Percentiles rank a stretch among this genome's conserved stretches.
phyloP scores from a whole-genome alignment of 2,888 invertebrate genomes.

The Geotrupes spiniger region DNA sequence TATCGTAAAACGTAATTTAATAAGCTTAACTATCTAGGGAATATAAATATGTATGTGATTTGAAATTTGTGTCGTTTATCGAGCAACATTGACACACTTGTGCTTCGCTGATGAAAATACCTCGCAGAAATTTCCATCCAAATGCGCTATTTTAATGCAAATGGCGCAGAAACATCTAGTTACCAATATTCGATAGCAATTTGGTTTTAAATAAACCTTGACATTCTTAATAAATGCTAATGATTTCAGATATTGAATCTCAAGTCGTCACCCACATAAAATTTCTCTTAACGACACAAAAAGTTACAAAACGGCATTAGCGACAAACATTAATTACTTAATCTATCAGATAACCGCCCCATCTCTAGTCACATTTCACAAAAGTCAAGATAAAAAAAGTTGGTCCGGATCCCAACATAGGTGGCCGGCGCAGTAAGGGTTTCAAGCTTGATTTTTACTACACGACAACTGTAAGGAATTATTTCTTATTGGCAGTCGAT shows the following conservation, averaged over 20 bases:
- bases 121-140: too few species aligned
- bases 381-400: slow-evolving; percentile 20
- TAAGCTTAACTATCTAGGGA: too few species aligned
- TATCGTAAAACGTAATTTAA: too few species aligned
- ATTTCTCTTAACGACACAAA: slow-evolving; percentile 42
- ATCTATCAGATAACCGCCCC: slow-evolving; percentile 47
- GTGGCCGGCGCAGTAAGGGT: slow-evolving; percentile 15
- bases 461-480: slow-evolving; percentile 2
- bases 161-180: too few species aligned
- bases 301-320: slow-evolving; percentile 42
- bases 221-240: slow-evolving; percentile 6
- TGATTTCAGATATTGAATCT: slow-evolving; percentile 22
- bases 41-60: too few species aligned
- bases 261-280: slow-evolving; percentile 38
- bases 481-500: too few species aligned
- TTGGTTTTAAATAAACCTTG: too few species aligned
- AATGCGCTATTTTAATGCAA: too few species aligned
- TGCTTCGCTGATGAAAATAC: too few species aligned
- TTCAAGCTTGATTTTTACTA: slow-evolving; percentile 3
- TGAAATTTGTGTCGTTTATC: too few species aligned
- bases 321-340: slow-evolving; percentile 47
- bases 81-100: too few species aligned
- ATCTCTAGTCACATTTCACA: slow-evolving; percentile 31
- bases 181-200: slow-evolving; percentile 1
- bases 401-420: slow-evolving; percentile 14